Conservation (phyloP, 2,888 invertebrate species). For the Enchytraeus crypticus region DNA sequence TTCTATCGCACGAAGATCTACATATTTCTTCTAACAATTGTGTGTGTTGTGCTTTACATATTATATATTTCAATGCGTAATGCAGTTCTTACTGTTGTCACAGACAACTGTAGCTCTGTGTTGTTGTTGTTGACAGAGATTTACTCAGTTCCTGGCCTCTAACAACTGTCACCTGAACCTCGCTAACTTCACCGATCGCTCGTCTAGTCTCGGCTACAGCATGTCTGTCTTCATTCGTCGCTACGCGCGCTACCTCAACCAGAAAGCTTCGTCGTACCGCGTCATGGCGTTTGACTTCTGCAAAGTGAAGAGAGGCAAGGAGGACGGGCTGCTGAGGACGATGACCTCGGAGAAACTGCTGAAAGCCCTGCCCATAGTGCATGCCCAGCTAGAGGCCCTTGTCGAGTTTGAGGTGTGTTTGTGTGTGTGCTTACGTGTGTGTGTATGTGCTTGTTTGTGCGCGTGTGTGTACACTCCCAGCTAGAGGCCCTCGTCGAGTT, state of each 20-base stretch:
- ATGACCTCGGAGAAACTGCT: slow-evolving; percentile 95
- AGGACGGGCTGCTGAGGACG: slow-evolving; percentile 88
- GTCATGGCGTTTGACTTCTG: slow-evolving; percentile 99
- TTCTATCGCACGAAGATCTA: too few relatives aligned
- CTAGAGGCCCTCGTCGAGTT: slow-evolving; percentile 91
- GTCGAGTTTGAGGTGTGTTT: slow-evolving; percentile 76
- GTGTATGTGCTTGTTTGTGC: not conserved
- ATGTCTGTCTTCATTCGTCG: slow-evolving; percentile 98
- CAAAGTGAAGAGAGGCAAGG: slow-evolving; percentile 97
- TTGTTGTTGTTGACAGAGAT: too few relatives aligned
- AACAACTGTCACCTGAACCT: slow-evolving; percentile 98
- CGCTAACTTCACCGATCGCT: slow-evolving; percentile 85
- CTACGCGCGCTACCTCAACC: slow-evolving; percentile 97
- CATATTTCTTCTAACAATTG: too few relatives aligned
- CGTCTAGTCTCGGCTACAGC: slow-evolving; percentile 93
- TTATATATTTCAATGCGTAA: too few relatives aligned
- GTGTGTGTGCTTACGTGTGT: not conserved
- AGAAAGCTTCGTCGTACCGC: slow-evolving; percentile 96
- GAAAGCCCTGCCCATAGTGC: slow-evolving; percentile 89
- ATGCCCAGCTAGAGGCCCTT: slow-evolving; percentile 86
- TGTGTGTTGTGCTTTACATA: too few relatives aligned
- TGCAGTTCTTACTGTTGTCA: too few relatives aligned
- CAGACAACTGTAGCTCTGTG: too few relatives aligned
- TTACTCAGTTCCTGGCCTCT: slow-evolving; percentile 98
- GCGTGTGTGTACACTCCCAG: slow-evolving; percentile 70